Evolutionary conservation across 2,888 invertebrate species (phyloP), one percentile per base, ranked within the genome.

Genomic region (Meteorus cinctellus): DNA sequence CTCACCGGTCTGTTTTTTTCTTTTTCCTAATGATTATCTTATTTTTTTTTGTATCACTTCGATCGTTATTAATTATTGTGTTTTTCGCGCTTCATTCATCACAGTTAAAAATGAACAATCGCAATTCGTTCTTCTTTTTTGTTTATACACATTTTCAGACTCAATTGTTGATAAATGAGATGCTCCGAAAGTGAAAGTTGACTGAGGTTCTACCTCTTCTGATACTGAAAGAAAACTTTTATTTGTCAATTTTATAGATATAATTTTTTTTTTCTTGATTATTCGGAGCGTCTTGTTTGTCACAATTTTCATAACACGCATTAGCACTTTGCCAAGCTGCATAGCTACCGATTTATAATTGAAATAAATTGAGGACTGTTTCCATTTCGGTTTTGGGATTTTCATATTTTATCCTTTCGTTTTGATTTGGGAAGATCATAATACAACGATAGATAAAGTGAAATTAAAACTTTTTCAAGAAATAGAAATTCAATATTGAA

Each of bases 21-120:
- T 34, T 34, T 29, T 63, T 31, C 29, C n/a, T 63, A 3, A 24
- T 27, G 4, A n/a, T 19, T 60, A 3, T 19, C 5, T 34, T 55
- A n/a, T 31, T 34, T 8, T n/a, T 14, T 31, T 31, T 63, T 31
- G 1, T 63, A 29, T 63, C 31, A 63, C n/a, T n/a, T 19, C 55
- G 19, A 24, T 55, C 16, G 2, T 48, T n/a, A 48, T 48, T 14
- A n/a, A n/a, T 48, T n/a, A 48, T 16, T 48, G 3, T 45, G 45
- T 62, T 62, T 27, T 24, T 19, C 27, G 19, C 60, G 19, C 10
- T 27, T 72, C 74, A 66, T 51, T 31, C 55, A 19, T 74, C 48
- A 63, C 48, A 31, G 71, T 72, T 76, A 73, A 70, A 19, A 48
- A 12, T 73, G 45, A 59, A 71, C 55, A n/a, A 71, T 69, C 29